phyloP scores from a whole-genome alignment of 2,113 vertebrate genomes.

The Pelodiscus sinensis region DNA sequence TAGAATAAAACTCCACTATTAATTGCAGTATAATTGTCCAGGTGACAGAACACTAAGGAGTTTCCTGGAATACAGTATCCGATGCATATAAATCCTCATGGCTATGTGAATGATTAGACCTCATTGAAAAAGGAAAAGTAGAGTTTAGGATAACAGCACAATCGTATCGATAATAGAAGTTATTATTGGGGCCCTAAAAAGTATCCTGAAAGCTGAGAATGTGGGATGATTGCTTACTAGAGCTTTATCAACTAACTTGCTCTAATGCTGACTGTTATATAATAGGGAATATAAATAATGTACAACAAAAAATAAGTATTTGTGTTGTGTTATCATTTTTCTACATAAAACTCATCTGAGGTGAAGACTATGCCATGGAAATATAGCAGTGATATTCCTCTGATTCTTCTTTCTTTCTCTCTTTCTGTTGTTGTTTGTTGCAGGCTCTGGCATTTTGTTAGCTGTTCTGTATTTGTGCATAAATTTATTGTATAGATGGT shows the following conservation, averaged over 20 bases:
- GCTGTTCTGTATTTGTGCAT: neutral
- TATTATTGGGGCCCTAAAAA: neutral
- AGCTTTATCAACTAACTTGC: neutral
- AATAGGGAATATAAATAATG: neutral
- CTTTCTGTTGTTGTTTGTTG: neutral
- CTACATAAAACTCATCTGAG: neutral
- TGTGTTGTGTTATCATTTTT: neutral
- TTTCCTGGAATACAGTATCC: neutral
- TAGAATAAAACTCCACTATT: neutral
- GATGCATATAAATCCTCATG: neutral
- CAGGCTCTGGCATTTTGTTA: neutral
- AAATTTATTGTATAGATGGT: neutral
- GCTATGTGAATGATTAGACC: neutral
- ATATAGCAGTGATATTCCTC: neutral
- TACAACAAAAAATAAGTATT: neutral
- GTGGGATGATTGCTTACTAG: neutral
- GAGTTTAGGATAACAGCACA: neutral
- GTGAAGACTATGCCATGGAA: neutral
- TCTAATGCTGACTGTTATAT: neutral
- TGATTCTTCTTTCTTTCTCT: rapidly evolving
- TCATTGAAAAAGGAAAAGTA: neutral
- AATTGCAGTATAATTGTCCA: neutral
- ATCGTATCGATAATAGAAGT: neutral
- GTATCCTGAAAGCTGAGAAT: neutral
- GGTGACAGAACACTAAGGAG: neutral